Evolutionary conservation across 92 coral and sea anemone genomes (phyloP).

Genomic region (Micromussa lordhowensis): DNA sequence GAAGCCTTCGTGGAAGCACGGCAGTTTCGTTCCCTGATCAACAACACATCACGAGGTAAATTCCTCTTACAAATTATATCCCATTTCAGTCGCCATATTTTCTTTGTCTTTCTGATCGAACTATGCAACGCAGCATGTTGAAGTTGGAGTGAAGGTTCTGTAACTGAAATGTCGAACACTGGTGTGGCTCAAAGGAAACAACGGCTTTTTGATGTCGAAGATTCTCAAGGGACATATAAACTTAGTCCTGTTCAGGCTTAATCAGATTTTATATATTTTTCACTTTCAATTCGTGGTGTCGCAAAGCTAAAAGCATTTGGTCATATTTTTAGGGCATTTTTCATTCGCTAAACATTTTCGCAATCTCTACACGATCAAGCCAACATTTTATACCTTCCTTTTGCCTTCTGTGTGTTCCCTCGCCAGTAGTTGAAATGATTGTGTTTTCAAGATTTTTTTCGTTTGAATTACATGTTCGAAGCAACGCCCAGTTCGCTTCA

Average conservation of each 20-base stretch:
- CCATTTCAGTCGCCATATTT: slow-evolving; percentile 54
- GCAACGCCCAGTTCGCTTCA: slow-evolving; percentile 51
- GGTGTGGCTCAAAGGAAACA: neutral
- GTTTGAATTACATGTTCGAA: slow-evolving; percentile 40
- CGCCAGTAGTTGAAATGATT: neutral
- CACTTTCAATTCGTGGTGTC: slow-evolving; percentile 7
- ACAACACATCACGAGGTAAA: slow-evolving; percentile 64
- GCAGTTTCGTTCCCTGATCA: slow-evolving; percentile 39
- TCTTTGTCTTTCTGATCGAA: slow-evolving; percentile 52
- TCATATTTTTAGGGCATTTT: neutral
- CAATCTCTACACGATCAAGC: neutral
- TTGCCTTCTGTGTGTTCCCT: slow-evolving; percentile 7
- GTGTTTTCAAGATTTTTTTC: slow-evolving; percentile 19
- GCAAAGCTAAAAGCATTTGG: neutral
- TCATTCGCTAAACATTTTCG: neutral
- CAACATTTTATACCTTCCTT: neutral
- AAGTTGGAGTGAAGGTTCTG: slow-evolving; percentile 40
- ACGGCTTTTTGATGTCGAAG: neutral
- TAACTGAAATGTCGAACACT: slow-evolving; percentile 15
- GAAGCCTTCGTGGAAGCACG: slow-evolving; percentile 64
- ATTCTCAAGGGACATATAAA: too few relatives aligned
- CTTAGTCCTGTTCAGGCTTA: neutral
- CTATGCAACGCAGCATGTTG: slow-evolving; percentile 22
- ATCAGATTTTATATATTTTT: neutral
- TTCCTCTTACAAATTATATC: slow-evolving; percentile 30